phyloP scores from a whole-genome alignment of 2,113 vertebrate genomes.

The Dermatemys mawii region DNA sequence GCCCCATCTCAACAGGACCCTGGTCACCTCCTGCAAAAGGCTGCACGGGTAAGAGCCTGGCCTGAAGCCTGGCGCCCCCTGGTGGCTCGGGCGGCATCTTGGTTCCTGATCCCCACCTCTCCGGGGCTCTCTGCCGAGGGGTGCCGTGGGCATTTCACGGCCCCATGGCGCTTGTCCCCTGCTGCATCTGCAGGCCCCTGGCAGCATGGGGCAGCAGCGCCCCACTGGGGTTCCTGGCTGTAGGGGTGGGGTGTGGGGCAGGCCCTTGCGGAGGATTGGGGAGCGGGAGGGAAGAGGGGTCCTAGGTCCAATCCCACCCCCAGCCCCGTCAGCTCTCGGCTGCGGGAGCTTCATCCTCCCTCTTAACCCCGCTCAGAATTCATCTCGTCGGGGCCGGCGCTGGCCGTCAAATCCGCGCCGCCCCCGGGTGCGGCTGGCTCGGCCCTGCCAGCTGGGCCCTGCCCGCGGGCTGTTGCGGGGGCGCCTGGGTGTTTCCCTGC shows the following conservation, averaged over 20 bases:
- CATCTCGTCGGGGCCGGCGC: background rate
- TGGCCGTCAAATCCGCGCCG: background rate
- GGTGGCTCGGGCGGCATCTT: background rate
- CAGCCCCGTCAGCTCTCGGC: no score
- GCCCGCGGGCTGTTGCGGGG: background rate
- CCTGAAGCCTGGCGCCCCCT: background rate
- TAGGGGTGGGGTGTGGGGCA: background rate
- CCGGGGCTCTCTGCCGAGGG: background rate
- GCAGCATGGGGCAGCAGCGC: no score
- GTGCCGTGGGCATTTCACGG: background rate
- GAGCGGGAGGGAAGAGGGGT: no score
- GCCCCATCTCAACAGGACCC: slow-evolving; percentile 93
- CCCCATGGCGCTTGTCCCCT: background rate
- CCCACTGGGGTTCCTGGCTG: background rate
- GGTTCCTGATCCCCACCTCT: background rate
- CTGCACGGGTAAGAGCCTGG: slow-evolving; percentile 85
- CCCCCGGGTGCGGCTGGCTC: no score
- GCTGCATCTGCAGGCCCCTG: no score
- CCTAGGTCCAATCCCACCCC: background rate
- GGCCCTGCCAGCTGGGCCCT: background rate
- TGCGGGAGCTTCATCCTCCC: no score
- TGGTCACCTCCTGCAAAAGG: slow-evolving; percentile 90
- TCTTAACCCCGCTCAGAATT: background rate
- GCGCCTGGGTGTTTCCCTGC: no score
- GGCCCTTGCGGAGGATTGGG: background rate